Conservation (phyloP, 1,140 invertebrate genomes). For the Uloborus diversus region DNA sequence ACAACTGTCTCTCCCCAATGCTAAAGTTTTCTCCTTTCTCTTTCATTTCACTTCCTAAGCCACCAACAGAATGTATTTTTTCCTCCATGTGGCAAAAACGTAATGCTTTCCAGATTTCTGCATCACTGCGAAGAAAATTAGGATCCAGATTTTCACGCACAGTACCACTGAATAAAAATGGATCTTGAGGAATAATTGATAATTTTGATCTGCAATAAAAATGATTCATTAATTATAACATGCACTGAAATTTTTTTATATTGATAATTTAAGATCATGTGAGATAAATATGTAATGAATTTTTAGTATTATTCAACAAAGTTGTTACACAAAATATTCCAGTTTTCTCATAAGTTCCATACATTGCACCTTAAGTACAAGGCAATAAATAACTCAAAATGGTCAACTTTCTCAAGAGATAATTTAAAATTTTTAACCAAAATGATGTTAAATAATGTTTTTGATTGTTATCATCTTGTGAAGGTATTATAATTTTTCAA, state of each 20-base stretch:
- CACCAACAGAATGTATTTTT: slow-evolving; percentile 67
- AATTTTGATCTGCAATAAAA: slow-evolving; percentile 71
- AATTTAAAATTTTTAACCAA: too few relatives aligned
- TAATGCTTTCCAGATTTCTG: slow-evolving; percentile 80
- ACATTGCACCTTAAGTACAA: too few relatives aligned
- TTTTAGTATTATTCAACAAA: too few relatives aligned
- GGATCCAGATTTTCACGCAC: slow-evolving; percentile 93
- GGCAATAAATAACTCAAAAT: too few relatives aligned
- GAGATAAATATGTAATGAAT: too few relatives aligned
- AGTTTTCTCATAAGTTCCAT: too few relatives aligned
- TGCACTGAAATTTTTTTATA: neutral
- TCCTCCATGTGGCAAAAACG: slow-evolving; percentile 67
- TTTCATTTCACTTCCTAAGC: slow-evolving; percentile 74
- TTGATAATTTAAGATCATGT: too few relatives aligned
- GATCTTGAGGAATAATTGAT: slow-evolving; percentile 93
- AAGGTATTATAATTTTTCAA: too few relatives aligned
- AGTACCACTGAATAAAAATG: slow-evolving; percentile 88
- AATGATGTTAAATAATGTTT: too few relatives aligned
- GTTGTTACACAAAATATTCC: too few relatives aligned
- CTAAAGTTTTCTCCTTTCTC: slow-evolving; percentile 77
- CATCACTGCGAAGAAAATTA: slow-evolving; percentile 73
- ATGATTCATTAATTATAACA: neutral
- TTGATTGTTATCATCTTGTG: too few relatives aligned
- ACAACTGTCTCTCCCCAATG: slow-evolving; percentile 84
- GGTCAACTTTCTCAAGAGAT: too few relatives aligned